phyloP scores from a whole-genome alignment of 2,113 vertebrate species.

The Pluvianellus socialis region DNA sequence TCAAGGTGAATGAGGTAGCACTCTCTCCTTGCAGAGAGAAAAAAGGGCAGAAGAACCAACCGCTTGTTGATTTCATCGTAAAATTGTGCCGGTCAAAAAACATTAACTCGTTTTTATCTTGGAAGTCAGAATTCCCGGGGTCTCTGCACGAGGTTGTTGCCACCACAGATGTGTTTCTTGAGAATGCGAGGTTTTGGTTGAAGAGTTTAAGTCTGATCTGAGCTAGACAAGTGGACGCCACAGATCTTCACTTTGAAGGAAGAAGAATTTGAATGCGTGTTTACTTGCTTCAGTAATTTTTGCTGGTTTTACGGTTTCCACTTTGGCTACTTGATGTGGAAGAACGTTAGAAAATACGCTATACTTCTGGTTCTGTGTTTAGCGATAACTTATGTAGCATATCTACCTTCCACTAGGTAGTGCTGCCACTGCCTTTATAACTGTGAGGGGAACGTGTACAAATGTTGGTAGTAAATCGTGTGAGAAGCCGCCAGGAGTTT shows the following conservation, averaged over 20 bases:
- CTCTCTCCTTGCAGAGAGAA: conserved; percentile 85
- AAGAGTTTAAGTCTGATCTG: not conserved
- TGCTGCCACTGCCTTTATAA: fast-evolving
- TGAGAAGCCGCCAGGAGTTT: not conserved
- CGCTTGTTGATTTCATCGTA: conserved; percentile 48
- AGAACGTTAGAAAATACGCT: not conserved
- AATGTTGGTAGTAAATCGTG: fast-evolving
- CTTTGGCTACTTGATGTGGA: not conserved
- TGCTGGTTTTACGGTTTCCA: not conserved
- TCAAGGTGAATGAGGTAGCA: conserved; percentile 99
- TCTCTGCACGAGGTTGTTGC: conserved; percentile 42
- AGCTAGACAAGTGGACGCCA: not conserved
- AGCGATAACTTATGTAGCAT: not conserved
- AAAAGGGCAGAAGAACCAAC: conserved; percentile 68
- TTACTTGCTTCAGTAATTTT: not conserved
- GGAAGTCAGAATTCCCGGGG: conserved; percentile 38
- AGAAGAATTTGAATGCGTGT: conserved; percentile 24
- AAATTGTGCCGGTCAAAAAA: conserved; percentile 48
- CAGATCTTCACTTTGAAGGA: conserved; percentile 5
- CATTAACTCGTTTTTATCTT: conserved; percentile 60
- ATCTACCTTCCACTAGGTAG: not conserved
- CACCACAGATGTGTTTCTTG: conserved; percentile 34
- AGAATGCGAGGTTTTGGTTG: not conserved
- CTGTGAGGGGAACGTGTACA: fast-evolving
- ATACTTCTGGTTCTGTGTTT: not conserved